Evolutionary conservation across 2,113 vertebrate species (phyloP).

Genomic region (Cnemophilus loriae): DNA sequence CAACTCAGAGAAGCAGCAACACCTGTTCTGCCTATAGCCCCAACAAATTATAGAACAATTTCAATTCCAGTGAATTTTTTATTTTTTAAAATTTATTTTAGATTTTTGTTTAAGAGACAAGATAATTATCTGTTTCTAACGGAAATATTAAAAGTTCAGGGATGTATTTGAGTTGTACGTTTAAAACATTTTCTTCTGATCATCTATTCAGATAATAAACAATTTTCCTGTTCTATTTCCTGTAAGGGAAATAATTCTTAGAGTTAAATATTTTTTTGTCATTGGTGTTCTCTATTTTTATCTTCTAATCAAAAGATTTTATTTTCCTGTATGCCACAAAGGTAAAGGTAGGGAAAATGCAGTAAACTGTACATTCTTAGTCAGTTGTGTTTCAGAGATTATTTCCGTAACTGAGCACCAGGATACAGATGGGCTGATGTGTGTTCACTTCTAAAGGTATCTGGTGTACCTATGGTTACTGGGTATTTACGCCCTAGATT

Average conservation of each 20-base stretch:
- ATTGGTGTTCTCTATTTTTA: neutral
- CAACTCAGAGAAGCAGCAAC: neutral
- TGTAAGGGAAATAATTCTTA: neutral
- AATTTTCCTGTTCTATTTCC: neutral
- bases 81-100: neutral
- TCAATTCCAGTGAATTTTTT: neutral
- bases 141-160: neutral
- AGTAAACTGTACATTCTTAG: neutral
- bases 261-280: neutral
- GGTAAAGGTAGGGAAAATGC: neutral
- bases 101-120: neutral
- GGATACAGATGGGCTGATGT: neutral
- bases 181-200: neutral
- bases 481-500: neutral
- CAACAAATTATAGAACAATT: neutral
- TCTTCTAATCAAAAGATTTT: neutral
- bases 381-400: neutral
- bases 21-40: neutral
- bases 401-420: neutral
- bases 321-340: neutral
- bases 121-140: neutral
- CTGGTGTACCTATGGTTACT: neutral
- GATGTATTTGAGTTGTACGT: neutral
- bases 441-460: neutral
- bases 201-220: neutral